These are phyloP conservation scores for Ceratina australensis DNA, from an alignment of 1,140 invertebrate species.

Conservation along the genomic window DNA sequence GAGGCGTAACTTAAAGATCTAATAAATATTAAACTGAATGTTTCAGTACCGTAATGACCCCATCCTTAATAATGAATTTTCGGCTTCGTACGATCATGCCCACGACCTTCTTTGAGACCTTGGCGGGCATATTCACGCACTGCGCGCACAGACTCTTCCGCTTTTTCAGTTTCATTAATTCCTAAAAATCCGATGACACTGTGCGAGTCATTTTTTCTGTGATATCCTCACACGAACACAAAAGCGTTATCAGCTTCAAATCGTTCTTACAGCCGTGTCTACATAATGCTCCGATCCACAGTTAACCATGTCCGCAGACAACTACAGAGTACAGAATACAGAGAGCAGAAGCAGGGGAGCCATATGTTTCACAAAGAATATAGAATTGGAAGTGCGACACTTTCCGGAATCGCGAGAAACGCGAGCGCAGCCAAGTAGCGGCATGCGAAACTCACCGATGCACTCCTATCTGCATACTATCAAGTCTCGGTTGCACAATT, in stretches of 20 bases:
- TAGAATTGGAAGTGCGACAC: constrained; percentile 6
- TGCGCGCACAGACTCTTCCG: constrained; percentile 78
- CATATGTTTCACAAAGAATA: constrained; percentile 27
- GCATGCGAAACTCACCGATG: too few relatives aligned
- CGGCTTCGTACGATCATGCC: constrained; percentile 87
- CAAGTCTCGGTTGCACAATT: too few relatives aligned
- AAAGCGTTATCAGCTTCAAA: constrained; percentile 41
- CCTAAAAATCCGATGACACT: constrained; percentile 62
- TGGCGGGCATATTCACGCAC: constrained; percentile 81
- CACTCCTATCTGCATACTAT: too few relatives aligned
- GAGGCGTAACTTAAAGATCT: constrained; percentile 34
- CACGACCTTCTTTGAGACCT: constrained; percentile 82
- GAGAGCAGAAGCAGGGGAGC: constrained; percentile 7
- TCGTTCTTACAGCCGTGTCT: constrained; percentile 44
- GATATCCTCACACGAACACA: constrained; percentile 39
- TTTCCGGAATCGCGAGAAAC: background rate
- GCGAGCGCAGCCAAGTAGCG: background rate
- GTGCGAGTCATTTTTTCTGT: constrained; percentile 67
- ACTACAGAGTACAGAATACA: constrained; percentile 33
- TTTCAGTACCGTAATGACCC: constrained; percentile 84
- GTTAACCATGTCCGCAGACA: constrained; percentile 38
- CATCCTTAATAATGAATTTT: constrained; percentile 87
- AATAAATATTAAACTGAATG: constrained; percentile 46
- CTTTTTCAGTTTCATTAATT: constrained; percentile 79
- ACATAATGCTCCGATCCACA: constrained; percentile 44